Conservation (phyloP, 2,113 vertebrate species). For the Pangasianodon gigas region DNA sequence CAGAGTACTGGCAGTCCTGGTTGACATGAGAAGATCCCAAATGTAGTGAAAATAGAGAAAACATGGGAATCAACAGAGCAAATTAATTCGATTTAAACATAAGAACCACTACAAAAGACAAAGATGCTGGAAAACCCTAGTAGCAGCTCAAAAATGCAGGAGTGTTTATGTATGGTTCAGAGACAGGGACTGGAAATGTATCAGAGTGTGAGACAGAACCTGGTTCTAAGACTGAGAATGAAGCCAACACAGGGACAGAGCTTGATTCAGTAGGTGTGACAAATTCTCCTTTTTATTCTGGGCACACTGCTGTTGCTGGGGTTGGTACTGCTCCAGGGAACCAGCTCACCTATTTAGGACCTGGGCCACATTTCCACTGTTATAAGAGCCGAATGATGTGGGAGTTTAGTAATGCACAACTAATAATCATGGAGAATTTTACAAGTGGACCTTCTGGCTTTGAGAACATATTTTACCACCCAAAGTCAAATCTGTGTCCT, state of each 20-base stretch:
- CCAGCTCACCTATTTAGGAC: neutral
- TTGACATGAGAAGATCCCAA: neutral
- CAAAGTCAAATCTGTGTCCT: neutral
- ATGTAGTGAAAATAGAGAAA: neutral
- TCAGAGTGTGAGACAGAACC: neutral
- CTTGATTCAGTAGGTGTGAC: neutral
- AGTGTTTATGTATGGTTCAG: too few relatives aligned
- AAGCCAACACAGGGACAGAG: neutral
- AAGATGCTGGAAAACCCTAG: neutral
- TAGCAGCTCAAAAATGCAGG: neutral
- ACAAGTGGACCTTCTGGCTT: neutral
- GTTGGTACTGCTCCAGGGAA: slow-evolving; percentile 7
- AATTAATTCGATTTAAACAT: neutral
- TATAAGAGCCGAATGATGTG: slow-evolving; percentile 20
- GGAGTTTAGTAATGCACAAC: neutral
- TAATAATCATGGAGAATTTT: neutral
- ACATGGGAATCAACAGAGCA: neutral
- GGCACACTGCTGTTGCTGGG: neutral
- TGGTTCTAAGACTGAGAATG: neutral
- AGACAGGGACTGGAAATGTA: neutral
- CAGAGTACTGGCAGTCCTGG: neutral
- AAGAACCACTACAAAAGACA: neutral
- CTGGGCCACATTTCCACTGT: slow-evolving; percentile 15
- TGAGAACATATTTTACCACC: neutral
- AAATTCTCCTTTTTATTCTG: neutral